These are phyloP conservation scores for Prionchulus punctatus DNA, from an alignment of 2,888 invertebrate species.

Conservation along the genomic window DNA sequence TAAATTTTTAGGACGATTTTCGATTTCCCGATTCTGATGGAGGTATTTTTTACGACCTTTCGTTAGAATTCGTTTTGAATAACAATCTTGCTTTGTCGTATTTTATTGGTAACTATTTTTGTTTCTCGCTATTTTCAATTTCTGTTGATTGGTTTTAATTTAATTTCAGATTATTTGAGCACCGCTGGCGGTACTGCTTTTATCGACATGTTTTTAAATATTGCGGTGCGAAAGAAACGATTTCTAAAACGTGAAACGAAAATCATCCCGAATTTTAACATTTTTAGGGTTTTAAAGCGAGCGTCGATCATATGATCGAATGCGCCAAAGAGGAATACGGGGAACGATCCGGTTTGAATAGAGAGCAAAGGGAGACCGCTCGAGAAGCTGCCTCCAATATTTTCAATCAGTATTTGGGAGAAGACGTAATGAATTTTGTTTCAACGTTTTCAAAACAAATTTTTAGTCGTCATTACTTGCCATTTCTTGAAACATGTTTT, in stretches of 20 bases:
- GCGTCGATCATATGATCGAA: slow-evolving; percentile 51
- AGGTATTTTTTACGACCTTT: slow-evolving; percentile 46
- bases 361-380: slow-evolving; percentile 34
- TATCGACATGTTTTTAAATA: slow-evolving; percentile 59
- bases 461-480: slow-evolving; percentile 1
- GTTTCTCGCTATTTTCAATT: too few species aligned
- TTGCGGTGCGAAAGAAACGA: slow-evolving; percentile 47
- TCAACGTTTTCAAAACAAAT: slow-evolving; percentile 1
- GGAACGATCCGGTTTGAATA: slow-evolving; percentile 19
- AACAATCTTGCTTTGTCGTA: slow-evolving; percentile 59
- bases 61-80: slow-evolving; percentile 54
- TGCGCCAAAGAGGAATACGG: slow-evolving; percentile 16
- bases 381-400: slow-evolving; percentile 56
- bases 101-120: slow-evolving; percentile 44
- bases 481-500: slow-evolving; percentile 3
- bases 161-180: slow-evolving; percentile 48
- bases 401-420: slow-evolving; percentile 58
- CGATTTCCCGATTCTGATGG: not conserved
- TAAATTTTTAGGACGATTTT: slow-evolving; percentile 21
- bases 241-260: not conserved
- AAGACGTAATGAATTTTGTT: slow-evolving; percentile 40
- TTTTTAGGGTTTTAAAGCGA: slow-evolving; percentile 42
- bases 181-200: slow-evolving; percentile 52
- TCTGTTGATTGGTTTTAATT: too few species aligned
- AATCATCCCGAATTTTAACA: too few species aligned